Conservation (phyloP, 2,888 invertebrate genomes). For the Orchesella flavescens region DNA sequence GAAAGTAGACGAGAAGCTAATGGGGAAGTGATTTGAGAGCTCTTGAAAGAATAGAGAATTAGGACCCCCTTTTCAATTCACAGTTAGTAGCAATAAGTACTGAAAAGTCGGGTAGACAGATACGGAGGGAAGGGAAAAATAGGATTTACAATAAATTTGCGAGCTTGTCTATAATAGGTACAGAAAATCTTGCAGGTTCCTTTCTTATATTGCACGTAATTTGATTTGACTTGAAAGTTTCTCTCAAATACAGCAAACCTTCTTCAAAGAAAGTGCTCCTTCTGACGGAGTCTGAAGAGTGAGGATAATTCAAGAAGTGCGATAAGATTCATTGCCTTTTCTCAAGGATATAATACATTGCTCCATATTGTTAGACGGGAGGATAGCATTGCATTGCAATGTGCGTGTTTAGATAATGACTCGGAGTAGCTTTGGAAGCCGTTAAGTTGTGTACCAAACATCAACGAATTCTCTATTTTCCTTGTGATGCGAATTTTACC, state of each 20-base stretch:
- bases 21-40: conserved; percentile 17
- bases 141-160: no score
- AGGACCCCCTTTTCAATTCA: neutral
- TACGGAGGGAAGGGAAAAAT: no score
- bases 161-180: neutral
- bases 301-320: conserved; percentile 5
- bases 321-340: conserved; percentile 4
- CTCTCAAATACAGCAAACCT: neutral
- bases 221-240: neutral
- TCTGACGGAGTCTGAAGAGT: neutral
- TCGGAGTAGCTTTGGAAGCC: no score
- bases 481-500: no score
- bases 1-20: neutral
- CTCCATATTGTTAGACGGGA: no score
- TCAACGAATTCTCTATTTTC: no score
- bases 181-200: neutral
- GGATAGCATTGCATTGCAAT: no score
- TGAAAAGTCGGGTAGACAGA: no score
- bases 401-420: no score
- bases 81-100: no score
- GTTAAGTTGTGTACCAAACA: no score
- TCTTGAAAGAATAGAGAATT: conserved; percentile 12
- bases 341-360: no score
- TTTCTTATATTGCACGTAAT: neutral
- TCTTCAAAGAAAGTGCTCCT: neutral